Conservation (phyloP, 2,113 vertebrate species). For the Anguilla japonica region DNA sequence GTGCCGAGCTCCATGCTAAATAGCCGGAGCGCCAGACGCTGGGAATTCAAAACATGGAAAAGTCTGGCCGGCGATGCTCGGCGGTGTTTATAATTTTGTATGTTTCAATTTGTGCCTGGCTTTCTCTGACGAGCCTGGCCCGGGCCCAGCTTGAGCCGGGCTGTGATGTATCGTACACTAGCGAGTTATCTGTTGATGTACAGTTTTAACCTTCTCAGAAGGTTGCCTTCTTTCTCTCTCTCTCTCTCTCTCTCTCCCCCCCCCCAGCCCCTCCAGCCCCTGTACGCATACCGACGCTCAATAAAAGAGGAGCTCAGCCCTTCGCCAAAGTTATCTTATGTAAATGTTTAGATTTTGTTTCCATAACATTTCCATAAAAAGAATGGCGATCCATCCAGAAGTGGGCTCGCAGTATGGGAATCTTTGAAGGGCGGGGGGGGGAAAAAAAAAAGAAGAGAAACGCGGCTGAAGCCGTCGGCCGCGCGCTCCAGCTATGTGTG, state of each 20-base stretch:
- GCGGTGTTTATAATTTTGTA: constrained; percentile 70
- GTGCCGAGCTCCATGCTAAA: constrained; percentile 58
- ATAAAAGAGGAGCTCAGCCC: constrained; percentile 58
- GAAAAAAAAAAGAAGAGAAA: not conserved
- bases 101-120: constrained; percentile 69
- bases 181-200: constrained; percentile 71
- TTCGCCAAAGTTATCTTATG: constrained; percentile 67
- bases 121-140: constrained; percentile 56
- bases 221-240: constrained; percentile 53
- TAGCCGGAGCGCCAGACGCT: constrained; percentile 44
- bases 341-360: constrained; percentile 79
- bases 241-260: not conserved
- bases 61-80: constrained; percentile 65
- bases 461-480: constrained; percentile 34
- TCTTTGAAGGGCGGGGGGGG: constrained; percentile 13
- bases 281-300: constrained; percentile 51
- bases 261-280: constrained; percentile 23
- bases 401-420: constrained; percentile 26
- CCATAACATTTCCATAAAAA: constrained; percentile 80
- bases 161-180: constrained; percentile 64
- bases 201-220: constrained; percentile 71
- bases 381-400: constrained; percentile 51
- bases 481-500: constrained; percentile 66
- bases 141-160: constrained; percentile 5
- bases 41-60: constrained; percentile 58